Base-by-base conservation (phyloP, 2,797 vertebrate species). In the Muscicapa striata region DNA sequence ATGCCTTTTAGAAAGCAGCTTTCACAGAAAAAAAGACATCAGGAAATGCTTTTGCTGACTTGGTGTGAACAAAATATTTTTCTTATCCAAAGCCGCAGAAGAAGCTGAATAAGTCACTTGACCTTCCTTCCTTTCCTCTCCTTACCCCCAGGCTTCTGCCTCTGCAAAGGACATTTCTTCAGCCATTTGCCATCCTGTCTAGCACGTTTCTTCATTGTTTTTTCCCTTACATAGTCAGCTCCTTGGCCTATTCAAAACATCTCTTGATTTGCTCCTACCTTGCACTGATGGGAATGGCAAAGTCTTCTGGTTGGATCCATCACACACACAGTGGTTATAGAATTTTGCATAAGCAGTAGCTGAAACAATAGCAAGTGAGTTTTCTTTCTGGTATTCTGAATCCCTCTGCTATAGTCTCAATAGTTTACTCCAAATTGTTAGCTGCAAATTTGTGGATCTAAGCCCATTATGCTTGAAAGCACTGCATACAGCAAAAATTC, bases 41-140 rank as follows among this genome's bases (percentile, higher is more conserved):
- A 94, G 95, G 95, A 97, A 96, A 94, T 63, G 52, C 77, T 94
- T 96, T 91, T 96, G 94, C 95, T 97, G 95, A 95, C 69, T 89
- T 76, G 24, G 49, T 88, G 67, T 3, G 11, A 88, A 94, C 80
- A 94, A 93, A 92, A 89, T 89, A 94, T 81, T 82, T 93, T 91
- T 90, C 87, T 90, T 95, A 94, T 82, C 91, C 89, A 74, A 82
- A 94, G 80, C 1, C 0, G 26, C 70, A 84, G 74, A 94, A 96
- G 87, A 46, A 95, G 87, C 80, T 95, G 89, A 96, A 76, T 79
- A 95, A 95, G 91, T 85, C 67, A 54, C 83, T 95, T 93, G 62
- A 86, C 87, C 80, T 96, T 97, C 95, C 94, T 96, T 95, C 95
- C 89, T 93, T 93, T 90, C 67, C 32, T 89, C 48, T 74, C 61